Percentiles rank a stretch among this genome's conserved stretches.
Conservation (phyloP, 2,113 vertebrate species). For the Climacteris rufus region DNA sequence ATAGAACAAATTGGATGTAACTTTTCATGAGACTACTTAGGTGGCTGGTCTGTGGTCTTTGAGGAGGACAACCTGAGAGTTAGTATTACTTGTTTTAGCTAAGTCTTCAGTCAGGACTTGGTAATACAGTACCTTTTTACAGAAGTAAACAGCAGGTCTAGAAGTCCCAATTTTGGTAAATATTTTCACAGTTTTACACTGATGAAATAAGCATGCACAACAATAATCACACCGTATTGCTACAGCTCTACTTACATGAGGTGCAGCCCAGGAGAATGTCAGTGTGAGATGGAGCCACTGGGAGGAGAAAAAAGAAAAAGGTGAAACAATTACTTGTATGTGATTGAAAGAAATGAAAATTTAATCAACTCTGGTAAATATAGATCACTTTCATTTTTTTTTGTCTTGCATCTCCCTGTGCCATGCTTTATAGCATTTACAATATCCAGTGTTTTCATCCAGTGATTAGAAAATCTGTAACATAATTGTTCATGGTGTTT, state of each 20-base stretch:
- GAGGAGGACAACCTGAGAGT: background rate
- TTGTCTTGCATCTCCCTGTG: background rate
- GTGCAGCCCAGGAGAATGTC: background rate
- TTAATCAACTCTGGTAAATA: background rate
- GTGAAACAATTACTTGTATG: background rate
- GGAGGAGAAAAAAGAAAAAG: background rate
- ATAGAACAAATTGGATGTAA: background rate
- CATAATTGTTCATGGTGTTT: background rate
- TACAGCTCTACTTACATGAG: constrained; percentile 18
- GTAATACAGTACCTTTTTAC: background rate
- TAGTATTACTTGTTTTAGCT: background rate
- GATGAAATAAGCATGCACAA: background rate
- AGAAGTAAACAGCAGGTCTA: background rate
- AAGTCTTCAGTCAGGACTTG: background rate
- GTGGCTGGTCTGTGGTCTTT: background rate
- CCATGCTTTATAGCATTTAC: background rate
- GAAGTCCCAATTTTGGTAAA: background rate
- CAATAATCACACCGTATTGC: background rate
- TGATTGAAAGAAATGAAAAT: background rate
- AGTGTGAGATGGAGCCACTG: background rate
- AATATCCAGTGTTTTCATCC: background rate
- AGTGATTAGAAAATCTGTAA: background rate
- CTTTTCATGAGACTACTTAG: background rate
- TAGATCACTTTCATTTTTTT: background rate
- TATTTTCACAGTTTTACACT: background rate